These are phyloP conservation scores for Masnerella sp. DNA, from an alignment of 2,888 invertebrate genomes.

Conservation along the genomic window DNA sequence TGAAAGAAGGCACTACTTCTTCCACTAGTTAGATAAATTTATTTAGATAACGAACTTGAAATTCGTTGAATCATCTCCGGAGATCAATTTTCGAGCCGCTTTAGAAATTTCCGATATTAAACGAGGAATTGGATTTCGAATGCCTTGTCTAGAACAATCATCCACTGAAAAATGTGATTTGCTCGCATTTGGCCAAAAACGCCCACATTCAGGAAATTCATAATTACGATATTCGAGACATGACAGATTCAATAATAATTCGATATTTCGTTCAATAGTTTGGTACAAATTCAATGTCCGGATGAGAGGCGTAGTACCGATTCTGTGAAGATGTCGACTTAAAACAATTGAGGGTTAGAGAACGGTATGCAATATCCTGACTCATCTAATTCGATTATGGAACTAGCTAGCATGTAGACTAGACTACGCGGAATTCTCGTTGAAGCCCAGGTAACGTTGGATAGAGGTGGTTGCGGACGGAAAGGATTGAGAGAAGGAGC, in stretches of 20 bases:
- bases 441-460: slow-evolving; percentile 58
- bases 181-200: slow-evolving; percentile 34
- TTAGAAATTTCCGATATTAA: slow-evolving; percentile 8
- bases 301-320: slow-evolving; percentile 61
- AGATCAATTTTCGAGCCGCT: too few relatives aligned
- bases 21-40: too few relatives aligned
- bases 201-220: slow-evolving; percentile 47
- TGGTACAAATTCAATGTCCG: slow-evolving; percentile 77
- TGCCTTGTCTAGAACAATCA: not conserved
- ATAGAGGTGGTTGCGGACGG: slow-evolving; percentile 52
- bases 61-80: too few relatives aligned
- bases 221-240: slow-evolving; percentile 59
- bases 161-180: slow-evolving; percentile 37
- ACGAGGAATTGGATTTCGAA: slow-evolving; percentile 4
- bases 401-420: slow-evolving; percentile 70
- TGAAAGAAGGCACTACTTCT: too few relatives aligned
- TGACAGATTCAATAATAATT: slow-evolving; percentile 68
- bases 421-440: slow-evolving; percentile 59
- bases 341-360: slow-evolving; percentile 76
- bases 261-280: slow-evolving; percentile 74
- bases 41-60: too few relatives aligned
- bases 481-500: slow-evolving; percentile 46
- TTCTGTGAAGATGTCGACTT: slow-evolving; percentile 76
- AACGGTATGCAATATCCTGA: slow-evolving; percentile 77
- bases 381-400: slow-evolving; percentile 76